Percentiles rank a stretch among this genome's conserved stretches.
phyloP scores from a whole-genome alignment of 2,888 invertebrate genomes.

The Protodeltote pygarga region DNA sequence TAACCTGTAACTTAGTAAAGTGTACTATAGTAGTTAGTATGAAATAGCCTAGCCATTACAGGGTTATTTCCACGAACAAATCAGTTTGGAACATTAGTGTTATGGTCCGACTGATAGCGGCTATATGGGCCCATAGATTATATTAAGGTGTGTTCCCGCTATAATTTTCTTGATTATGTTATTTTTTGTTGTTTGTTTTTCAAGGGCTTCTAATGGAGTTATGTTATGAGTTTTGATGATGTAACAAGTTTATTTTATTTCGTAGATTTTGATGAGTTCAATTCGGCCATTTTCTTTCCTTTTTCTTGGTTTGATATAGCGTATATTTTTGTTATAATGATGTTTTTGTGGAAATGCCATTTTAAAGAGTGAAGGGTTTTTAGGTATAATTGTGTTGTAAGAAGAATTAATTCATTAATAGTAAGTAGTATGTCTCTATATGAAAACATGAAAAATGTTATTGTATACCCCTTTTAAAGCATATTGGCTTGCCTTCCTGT shows the following conservation, averaged over 20 bases:
- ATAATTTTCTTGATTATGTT: constrained; percentile 11
- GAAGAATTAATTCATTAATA: too few relatives aligned
- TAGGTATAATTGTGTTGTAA: too few relatives aligned
- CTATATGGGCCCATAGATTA: constrained; percentile 28
- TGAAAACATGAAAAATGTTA: too few relatives aligned
- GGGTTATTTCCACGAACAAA: constrained; percentile 49
- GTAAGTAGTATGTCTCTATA: too few relatives aligned
- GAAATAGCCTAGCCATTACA: constrained; percentile 41
- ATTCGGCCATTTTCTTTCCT: not conserved
- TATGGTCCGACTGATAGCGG: constrained; percentile 33
- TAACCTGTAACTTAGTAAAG: constrained; percentile 8
- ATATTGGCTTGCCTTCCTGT: too few relatives aligned
- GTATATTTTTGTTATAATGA: too few relatives aligned
- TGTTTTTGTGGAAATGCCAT: too few relatives aligned
- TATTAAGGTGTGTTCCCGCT: constrained; percentile 26
- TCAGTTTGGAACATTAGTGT: constrained; percentile 40
- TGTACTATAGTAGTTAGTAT: constrained; percentile 12
- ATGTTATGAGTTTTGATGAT: too few relatives aligned
- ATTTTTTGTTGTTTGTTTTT: not conserved
- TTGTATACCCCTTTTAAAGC: too few relatives aligned
- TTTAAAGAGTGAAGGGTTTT: too few relatives aligned
- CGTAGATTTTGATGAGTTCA: not conserved
- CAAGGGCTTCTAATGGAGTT: not conserved
- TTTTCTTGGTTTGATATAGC: not conserved
- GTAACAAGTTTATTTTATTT: not conserved